A percentile compares a stretch with the other conserved stretches of the same genome.
phyloP scores from a whole-genome alignment of 1,140 invertebrate species.

The Chlorops oryzae region DNA sequence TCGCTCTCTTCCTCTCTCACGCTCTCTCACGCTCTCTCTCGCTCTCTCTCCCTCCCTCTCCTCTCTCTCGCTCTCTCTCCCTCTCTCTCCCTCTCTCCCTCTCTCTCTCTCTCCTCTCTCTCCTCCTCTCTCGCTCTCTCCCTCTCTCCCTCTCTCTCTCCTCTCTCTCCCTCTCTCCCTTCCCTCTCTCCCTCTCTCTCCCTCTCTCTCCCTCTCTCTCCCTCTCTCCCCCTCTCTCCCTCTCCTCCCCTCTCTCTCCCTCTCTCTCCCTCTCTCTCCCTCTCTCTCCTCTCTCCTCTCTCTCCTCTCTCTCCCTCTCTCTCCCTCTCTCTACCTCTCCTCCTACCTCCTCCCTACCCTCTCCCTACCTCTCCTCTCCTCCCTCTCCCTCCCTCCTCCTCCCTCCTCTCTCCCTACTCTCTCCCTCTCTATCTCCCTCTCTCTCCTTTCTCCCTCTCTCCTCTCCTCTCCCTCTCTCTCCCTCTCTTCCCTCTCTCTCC shows the following conservation, averaged over 20 bases:
- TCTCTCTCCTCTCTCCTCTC: neutral
- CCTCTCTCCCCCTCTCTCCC: neutral
- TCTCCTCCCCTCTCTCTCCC: neutral
- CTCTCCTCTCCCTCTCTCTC: neutral
- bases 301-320: neutral
- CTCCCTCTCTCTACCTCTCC: constrained; percentile 1
- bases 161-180: neutral
- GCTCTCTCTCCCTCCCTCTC: too few species aligned
- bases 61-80: too few species aligned
- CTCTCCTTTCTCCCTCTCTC: neutral
- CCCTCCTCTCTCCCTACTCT: neutral
- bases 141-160: too few species aligned
- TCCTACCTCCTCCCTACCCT: neutral
- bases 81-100: neutral
- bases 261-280: neutral
- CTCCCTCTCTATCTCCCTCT: neutral
- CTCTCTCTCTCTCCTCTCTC: neutral
- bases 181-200: neutral
- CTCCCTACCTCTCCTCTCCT: neutral
- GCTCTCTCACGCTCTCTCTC: too few species aligned
- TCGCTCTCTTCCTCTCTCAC: too few species aligned
- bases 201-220: neutral
- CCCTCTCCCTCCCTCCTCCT: constrained; percentile 3
- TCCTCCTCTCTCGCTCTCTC: too few species aligned
- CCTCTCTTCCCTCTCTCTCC: neutral